A percentile compares a stretch with the other conserved stretches of the same genome.
phyloP scores from a whole-genome alignment of 30 jellyfish, hydroid and myxozoan genomes.

The Pseudorhiza aurosa region DNA sequence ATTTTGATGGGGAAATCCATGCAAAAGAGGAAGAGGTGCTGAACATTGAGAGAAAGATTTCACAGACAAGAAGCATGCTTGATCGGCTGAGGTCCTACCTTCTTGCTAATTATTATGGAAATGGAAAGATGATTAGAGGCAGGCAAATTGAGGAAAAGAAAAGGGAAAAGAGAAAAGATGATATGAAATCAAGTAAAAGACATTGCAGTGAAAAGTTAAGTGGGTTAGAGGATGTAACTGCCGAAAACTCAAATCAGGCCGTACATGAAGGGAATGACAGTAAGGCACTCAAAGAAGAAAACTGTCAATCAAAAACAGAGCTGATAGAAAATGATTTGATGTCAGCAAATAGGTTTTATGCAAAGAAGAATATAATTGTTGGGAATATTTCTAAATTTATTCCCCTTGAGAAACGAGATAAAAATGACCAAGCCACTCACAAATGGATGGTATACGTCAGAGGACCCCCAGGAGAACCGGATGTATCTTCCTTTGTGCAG shows the following conservation, averaged over 20 bases:
- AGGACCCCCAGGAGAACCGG: slow-evolving; percentile 82
- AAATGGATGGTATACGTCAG: slow-evolving; percentile 98
- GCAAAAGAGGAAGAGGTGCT: slow-evolving; percentile 78
- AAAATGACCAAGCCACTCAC: slow-evolving; percentile 90
- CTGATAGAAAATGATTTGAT: not conserved
- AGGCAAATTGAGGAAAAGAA: not conserved
- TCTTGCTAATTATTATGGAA: slow-evolving; percentile 90
- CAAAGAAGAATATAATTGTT: slow-evolving; percentile 58
- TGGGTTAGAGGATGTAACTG: not conserved
- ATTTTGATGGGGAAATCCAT: slow-evolving; percentile 73
- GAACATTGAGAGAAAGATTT: slow-evolving; percentile 66
- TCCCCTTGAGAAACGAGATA: slow-evolving; percentile 80
- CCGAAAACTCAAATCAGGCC: not conserved
- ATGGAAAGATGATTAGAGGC: slow-evolving; percentile 61
- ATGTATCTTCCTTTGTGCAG: slow-evolving; percentile 59
- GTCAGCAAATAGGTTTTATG: slow-evolving; percentile 74
- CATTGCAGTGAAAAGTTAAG: not conserved
- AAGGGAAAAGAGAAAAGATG: slow-evolving; percentile 25
- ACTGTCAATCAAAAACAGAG: not conserved
- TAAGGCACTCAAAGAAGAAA: not conserved
- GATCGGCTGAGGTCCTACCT: slow-evolving; percentile 91
- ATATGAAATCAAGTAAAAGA: not conserved
- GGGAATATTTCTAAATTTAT: slow-evolving; percentile 94
- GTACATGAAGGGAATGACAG: not conserved
- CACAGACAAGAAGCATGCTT: slow-evolving; percentile 71